A percentile compares a stretch with the other conserved stretches of the same genome.
phyloP scores from a whole-genome alignment of 2,888 invertebrate genomes.

The Neoaliturus tenellus region DNA sequence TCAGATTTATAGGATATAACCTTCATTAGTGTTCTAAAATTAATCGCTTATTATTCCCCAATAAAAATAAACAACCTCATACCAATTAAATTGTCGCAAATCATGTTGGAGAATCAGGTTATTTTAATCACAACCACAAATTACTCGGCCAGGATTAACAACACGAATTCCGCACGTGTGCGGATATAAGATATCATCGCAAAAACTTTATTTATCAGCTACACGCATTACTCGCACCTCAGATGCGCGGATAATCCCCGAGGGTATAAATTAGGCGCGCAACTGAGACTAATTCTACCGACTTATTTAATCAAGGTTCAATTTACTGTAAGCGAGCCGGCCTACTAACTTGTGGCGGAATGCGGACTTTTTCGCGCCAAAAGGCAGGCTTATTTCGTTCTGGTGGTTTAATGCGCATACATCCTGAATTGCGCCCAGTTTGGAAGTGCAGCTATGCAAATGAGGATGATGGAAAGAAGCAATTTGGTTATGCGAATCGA shows the following conservation, averaged over 20 bases:
- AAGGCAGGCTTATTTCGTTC: too few relatives aligned
- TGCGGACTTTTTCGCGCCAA: too few relatives aligned
- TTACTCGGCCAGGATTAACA: neutral
- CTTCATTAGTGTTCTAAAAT: too few relatives aligned
- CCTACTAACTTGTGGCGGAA: too few relatives aligned
- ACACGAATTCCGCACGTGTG: constrained; percentile 10
- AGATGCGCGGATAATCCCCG: neutral
- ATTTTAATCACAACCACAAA: neutral
- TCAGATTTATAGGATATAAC: too few relatives aligned
- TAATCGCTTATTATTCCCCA: too few relatives aligned
- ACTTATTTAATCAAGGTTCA: constrained; percentile 23
- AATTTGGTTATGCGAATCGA: too few relatives aligned
- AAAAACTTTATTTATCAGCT: neutral
- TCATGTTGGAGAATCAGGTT: neutral
- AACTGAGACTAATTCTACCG: neutral
- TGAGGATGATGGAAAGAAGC: too few relatives aligned
- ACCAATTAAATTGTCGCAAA: neutral
- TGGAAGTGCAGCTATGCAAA: too few relatives aligned
- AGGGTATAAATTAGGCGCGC: neutral
- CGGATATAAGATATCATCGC: neutral
- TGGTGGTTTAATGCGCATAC: too few relatives aligned
- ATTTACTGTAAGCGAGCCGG: too few relatives aligned
- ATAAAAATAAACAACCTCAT: neutral
- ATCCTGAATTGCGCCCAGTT: too few relatives aligned
- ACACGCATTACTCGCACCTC: neutral